Evolutionary conservation across 2,888 invertebrate genomes (phyloP), one percentile per base, ranked within the genome.

Genomic region (Rhamnusium bicolor): DNA sequence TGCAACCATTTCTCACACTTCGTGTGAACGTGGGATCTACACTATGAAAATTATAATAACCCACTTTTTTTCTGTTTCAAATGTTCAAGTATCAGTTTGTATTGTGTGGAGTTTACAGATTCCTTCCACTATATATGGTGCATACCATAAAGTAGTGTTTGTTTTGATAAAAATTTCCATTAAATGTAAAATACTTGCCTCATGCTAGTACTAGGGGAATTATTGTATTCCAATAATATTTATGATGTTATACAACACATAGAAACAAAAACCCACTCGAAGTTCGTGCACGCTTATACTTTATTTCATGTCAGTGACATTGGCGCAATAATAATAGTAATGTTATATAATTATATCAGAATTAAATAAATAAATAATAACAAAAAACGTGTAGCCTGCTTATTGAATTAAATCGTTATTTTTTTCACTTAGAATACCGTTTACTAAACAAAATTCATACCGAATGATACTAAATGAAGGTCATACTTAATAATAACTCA

Each of bases 341-440:
- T 16, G 19, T 58, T 58, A 58, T 58, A 18, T 58, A 58, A 58
- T 32, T n/a, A 27, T n/a, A 56, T 14, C n/a, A n/a, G 27, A n/a
- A 56, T 8, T 58, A 18, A 21, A 19, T 56, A 56, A 27, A 24
- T 27, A 56, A 56, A 56, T 27, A 58, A 32, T 16, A 56, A 27
- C 16, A 58, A 32, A 16, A 32, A 32, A 32, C 32, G 10, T 12
- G 58, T 18, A 12, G 58, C 14, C 14, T 56, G 14, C n/a, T 14
- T 14, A 8, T 27, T 14, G 16, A 16, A 32, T 58, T 29, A 2
- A 14, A 54, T 24, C n/a, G 5, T 58, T 32, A 16, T 58, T 18
- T 0, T 32, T 10, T 32, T 58, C 1, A 29, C n/a, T 2, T n/a
- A n/a, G 32, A 32, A 6, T 10, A 14, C 14, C 1, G 29, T 8